These are phyloP conservation scores for Coptodon rendalli DNA, from an alignment of 2,113 vertebrate genomes.

Conservation along the genomic window DNA sequence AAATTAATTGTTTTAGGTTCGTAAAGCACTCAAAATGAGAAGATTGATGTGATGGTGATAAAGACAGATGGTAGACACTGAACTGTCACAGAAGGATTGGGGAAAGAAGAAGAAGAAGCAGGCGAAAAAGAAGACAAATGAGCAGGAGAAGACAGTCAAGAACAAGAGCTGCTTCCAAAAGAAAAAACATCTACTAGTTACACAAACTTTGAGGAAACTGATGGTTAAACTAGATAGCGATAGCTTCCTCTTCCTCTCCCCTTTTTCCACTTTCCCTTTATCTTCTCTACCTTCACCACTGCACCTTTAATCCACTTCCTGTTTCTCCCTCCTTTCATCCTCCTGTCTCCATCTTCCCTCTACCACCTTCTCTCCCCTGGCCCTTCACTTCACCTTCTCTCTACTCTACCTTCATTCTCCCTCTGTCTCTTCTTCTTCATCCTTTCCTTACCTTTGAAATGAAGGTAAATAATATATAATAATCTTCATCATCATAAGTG, in stretches of 20 bases:
- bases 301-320: background rate
- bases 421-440: background rate
- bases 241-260: background rate
- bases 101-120: background rate
- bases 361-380: background rate
- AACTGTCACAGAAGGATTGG: background rate
- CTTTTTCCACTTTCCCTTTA: background rate
- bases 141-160: background rate
- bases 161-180: background rate
- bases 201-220: background rate
- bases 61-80: background rate
- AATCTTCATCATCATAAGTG: background rate
- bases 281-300: background rate
- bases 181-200: background rate
- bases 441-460: background rate
- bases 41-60: rapidly evolving
- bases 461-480: background rate
- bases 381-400: background rate
- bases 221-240: background rate
- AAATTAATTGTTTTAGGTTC: background rate
- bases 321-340: background rate
- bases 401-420: background rate
- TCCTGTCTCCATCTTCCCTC: background rate
- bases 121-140: background rate
- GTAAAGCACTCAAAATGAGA: background rate